phyloP scores from a whole-genome alignment of 2,888 invertebrate species.

The Sminthurides aquaticus region DNA sequence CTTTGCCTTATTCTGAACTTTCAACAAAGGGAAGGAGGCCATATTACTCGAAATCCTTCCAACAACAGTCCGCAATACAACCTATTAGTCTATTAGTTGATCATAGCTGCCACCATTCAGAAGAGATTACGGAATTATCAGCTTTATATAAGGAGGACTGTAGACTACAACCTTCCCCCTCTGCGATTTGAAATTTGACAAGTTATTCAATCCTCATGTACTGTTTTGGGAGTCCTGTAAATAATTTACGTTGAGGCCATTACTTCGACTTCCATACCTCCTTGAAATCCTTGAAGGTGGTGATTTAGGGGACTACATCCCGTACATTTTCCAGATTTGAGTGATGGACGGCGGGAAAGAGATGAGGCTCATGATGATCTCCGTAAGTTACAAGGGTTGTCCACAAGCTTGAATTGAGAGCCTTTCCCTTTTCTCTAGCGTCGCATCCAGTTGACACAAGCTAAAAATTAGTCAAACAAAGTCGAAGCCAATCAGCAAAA shows the following conservation, averaged over 20 bases:
- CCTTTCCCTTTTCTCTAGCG: slow-evolving; percentile 27
- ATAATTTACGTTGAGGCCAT: slow-evolving; percentile 55
- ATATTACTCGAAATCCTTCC: too few relatives aligned
- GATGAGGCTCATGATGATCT: slow-evolving; percentile 69
- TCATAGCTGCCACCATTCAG: too few relatives aligned
- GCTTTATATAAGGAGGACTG: too few relatives aligned
- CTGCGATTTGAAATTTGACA: too few relatives aligned
- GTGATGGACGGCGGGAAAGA: slow-evolving; percentile 74
- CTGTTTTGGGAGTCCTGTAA: slow-evolving; percentile 62
- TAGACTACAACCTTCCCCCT: too few relatives aligned
- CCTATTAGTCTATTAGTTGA: too few relatives aligned
- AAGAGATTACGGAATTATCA: too few relatives aligned
- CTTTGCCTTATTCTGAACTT: too few relatives aligned
- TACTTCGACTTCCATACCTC: slow-evolving; percentile 44
- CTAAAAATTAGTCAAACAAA: slow-evolving; percentile 15
- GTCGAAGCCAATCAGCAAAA: not conserved
- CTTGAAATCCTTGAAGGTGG: slow-evolving; percentile 60
- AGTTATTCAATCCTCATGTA: slow-evolving; percentile 48
- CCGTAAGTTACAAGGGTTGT: slow-evolving; percentile 58
- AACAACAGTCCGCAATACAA: too few relatives aligned
- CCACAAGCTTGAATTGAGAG: slow-evolving; percentile 18
- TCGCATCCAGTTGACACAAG: slow-evolving; percentile 35
- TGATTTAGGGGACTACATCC: slow-evolving; percentile 55
- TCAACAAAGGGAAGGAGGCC: too few relatives aligned
- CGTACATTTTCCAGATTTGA: slow-evolving; percentile 60